Base-by-base conservation (phyloP, 2,888 invertebrate species). In the Pandemis cinnamomeana region DNA sequence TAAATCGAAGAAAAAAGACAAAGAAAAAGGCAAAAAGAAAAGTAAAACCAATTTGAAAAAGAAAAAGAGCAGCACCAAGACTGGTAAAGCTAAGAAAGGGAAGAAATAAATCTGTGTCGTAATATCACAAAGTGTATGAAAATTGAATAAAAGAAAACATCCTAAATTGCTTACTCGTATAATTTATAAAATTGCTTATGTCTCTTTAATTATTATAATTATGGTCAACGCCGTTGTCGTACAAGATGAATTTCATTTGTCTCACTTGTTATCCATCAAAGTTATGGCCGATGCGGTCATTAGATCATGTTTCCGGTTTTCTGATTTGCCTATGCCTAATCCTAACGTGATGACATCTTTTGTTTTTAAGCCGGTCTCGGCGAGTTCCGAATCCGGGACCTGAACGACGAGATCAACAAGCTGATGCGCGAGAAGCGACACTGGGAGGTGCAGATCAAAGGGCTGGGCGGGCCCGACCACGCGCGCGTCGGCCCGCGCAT, bases 371-470 rank as follows among this genome's bases (percentile, higher is more conserved):
- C 99, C 79, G 99, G 99, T 74, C 95, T 99, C n/a, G 99, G 99
- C 4, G 99, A 99, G 91, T 99, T 99, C 88, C 96, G 99, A 41
- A 98, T 99, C 78, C 95, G 99, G 15, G 99, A 99, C 88, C 93
- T 99, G 36, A 99, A 99, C 89, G 99, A 99, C 92, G 99, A 99
- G 91, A 99, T 99, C 80, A 99, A 99, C 91, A 99, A 99, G 91
- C 89, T 99, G 78, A 95, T 99, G 75, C 95, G 99, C 64, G 99
- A 99, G 86, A 99, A 99, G 86, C 96, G 98, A 0, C 99, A 99
- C 86, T 99, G 99, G 99, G 99, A 99, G 87, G 97, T 97, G 70
- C 97, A 99, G 87, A 99, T 99, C 79, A 97, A 97, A 80, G 97
- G 98, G 75, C 94, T 99, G 0, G 99, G 99, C 0, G 99, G 99